Base-by-base conservation (phyloP, 37 sponge, comb jelly and placozoan genomes). In the Theonella swinhoei region DNA sequence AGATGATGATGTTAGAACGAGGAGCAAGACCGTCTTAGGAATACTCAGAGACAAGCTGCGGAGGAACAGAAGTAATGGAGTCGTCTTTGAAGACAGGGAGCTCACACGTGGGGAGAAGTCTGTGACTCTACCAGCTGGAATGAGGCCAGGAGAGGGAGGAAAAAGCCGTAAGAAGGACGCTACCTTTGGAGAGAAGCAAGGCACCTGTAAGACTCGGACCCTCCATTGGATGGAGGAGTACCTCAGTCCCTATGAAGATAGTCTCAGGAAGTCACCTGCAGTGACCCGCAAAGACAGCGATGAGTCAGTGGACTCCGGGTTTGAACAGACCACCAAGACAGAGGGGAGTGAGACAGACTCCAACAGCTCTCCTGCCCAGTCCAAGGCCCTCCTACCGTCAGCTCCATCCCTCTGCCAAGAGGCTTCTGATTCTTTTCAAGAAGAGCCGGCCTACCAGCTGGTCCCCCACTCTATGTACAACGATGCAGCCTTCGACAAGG, bases 401-500 rank as follows among this genome's bases (percentile, higher is more conserved):
- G 7, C 54, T 7, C 54, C n/a, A 9, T 30, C 19, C 29, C 68
- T 4, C 68, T 24, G 0, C 68, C 59, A 47, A 30, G 47, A 75
- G 54, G 47, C 74, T 23, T 23, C 40, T n/a, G 14, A 38, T 34
- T 63, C n/a, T 65, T 3, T 35, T 43, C 30, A 31, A 31, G 37
- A 33, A 24, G 54, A 47, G 54, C 14, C 54, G 54, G 54, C 54
- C 54, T 47, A 47, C 54, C 54, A 47, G 54, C 54, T 47, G 54
- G 54, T 47, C 54, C 54, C 54, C 14, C 7, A 47, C 54, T 60
- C 69, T 14, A 65, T 72, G 32, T 95, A 89, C 67, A 90, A 89
- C 39, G 74, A 42, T 59, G 87, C 43, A 40, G 81, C 87, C 0
- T 87, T 95, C 7, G 82, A 85, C 35, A 64, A 80, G 35, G 96